Base-by-base conservation (phyloP, 2,888 invertebrate species). In the Oscheius sp. region DNA sequence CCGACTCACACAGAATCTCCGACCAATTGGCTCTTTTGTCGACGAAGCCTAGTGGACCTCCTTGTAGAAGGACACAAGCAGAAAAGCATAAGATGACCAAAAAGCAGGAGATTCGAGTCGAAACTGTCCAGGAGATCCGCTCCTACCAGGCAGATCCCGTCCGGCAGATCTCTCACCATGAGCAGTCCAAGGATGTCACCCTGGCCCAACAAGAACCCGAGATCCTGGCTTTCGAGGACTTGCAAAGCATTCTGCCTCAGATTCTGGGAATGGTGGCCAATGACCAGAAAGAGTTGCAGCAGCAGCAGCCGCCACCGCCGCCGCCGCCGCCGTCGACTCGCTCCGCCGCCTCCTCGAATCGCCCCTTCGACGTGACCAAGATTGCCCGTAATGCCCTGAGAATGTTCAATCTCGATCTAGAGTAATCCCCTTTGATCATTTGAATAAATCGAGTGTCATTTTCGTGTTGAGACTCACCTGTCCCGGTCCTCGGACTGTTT, bases 11-110 rank as follows among this genome's bases (percentile, higher is more conserved):
- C 27, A 21, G 66, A 16, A n/a, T 66, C 29, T 25, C 66, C 2
- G 66, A 66, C 25, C 66, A 66, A 49, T 35, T 66, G 66, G 52
- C 66, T 18, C 49, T 66, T n/a, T 29, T 66, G 2, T 46, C 66
- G 16, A 27, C 49, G 12, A 52, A 66, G 27, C 52, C 66, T n/a
- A 18, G 16, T 12, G 3, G 29, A 16, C 35, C 35, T 27, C 66
- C 66, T 2, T 66, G 66, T 49, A 52, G 55, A 9, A 35, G 35
- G 35, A 9, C 35, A 35, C 35, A 23, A 2, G 21, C 53, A 23
- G 53, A 18, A 53, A 23, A 21, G 21, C 53, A 9, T 2, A 23
- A 21, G 18, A 53, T 21, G 49, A 13, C 49, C 13, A n/a, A 12
- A 18, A 18, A 53, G 21, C 23, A 53, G 21, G 49, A 18, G 49